Base-by-base conservation (phyloP, 2,113 vertebrate species). In the Hippocampus comes region DNA sequence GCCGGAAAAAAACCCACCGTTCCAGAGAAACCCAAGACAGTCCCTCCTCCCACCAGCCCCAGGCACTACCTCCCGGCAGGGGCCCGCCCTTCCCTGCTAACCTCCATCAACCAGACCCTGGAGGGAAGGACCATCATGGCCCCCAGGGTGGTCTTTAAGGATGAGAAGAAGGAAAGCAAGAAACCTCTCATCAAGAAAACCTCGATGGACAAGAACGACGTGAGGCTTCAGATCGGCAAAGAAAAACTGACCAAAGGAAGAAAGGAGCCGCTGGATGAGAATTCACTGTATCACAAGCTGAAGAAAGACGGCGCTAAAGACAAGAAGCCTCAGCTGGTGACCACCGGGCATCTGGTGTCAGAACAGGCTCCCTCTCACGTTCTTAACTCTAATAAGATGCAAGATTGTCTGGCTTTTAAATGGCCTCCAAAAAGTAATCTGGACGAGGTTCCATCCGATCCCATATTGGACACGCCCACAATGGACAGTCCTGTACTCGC, bases 61-160 rank as follows among this genome's bases (percentile, higher is more conserved):
- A n/a, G 85, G 46, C 78, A 82, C 42, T 69, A 79, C 64, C 75
- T 90, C 21, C 89, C 89, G 0, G 66, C 86, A 6, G 89, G 90
- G 21, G 87, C 89, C 0, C 86, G 88, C 5, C 80, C 88, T 48
- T 89, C 89, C 67, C 79, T 91, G 63, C 82, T 93, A 61, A 77
- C 81, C 68, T 81, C 88, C 61, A 89, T 91, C 55, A 89, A 78
- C 76, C 87, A 88, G 11, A 66, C 55, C 27, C 61, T 88, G 18
- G 84, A 89, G 0, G 51, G 67, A 10, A 89, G 81, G 3, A 69
- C 67, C 0, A 0, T 3, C 0, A 0, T 59, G 0, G 67, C 71
- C 27, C 93, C 92, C 66, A 88, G 86, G 65, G 92, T 93, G 75
- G 72, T 92, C 76, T 92, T 93, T 74, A 91, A 88, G 76, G 86